Conservation (phyloP, 2,113 vertebrate species). For the Amblyornis subalaris region DNA sequence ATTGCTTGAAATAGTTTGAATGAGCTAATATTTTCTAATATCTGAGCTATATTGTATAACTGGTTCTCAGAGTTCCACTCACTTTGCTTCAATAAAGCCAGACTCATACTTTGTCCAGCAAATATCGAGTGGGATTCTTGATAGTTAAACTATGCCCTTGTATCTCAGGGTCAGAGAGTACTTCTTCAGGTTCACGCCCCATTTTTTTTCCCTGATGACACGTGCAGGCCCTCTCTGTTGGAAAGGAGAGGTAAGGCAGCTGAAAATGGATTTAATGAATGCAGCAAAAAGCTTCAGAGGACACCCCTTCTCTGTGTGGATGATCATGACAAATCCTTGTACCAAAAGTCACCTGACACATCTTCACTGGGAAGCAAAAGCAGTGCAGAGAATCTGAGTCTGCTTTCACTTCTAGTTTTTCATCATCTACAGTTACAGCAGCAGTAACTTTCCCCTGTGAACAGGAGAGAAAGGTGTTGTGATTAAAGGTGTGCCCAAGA, state of each 20-base stretch:
- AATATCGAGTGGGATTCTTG: not conserved
- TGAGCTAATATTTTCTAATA: not conserved
- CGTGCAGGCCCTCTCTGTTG: not conserved
- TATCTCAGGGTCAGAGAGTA: not conserved
- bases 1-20: not conserved
- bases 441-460: not conserved
- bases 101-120: not conserved
- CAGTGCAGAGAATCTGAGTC: not conserved
- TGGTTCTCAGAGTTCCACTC: not conserved
- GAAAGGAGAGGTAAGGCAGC: not conserved
- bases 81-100: not conserved
- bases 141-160: fast-evolving
- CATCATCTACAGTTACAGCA: not conserved
- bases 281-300: not conserved
- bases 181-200: not conserved
- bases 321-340: not conserved
- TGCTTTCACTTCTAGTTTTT: not conserved
- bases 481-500: not conserved
- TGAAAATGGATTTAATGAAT: not conserved
- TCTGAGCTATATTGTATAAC: not conserved
- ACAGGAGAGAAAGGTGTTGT: not conserved
- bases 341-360: not conserved
- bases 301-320: fast-evolving
- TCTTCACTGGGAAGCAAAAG: not conserved
- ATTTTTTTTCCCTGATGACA: not conserved